These are phyloP conservation scores for Drosophila histrio DNA, from an alignment of 2,888 invertebrate genomes.

Conservation along the genomic window DNA sequence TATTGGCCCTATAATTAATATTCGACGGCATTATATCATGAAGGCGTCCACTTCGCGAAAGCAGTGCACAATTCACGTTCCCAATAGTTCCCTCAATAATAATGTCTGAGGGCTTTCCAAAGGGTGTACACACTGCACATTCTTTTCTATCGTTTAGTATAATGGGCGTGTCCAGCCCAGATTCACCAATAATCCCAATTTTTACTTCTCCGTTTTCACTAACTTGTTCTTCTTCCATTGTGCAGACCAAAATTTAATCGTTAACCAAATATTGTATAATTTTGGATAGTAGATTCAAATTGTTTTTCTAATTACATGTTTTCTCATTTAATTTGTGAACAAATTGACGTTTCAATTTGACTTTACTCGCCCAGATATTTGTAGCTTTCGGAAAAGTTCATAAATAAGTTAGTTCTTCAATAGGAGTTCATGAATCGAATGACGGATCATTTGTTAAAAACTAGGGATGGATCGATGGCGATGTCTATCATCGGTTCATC, in stretches of 20 bases:
- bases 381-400: neutral
- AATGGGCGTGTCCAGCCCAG: constrained; percentile 94
- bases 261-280: neutral
- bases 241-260: neutral
- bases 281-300: neutral
- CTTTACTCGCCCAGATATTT: neutral
- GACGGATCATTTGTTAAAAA: no score
- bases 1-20: constrained; percentile 97
- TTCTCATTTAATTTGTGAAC: neutral
- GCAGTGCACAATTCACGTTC: constrained; percentile 89
- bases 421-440: no score
- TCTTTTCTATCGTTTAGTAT: constrained; percentile 89
- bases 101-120: constrained; percentile 92
- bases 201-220: constrained; percentile 79
- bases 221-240: constrained; percentile 2
- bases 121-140: constrained; percentile 90
- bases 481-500: no score
- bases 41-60: constrained; percentile 89
- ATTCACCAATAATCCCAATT: constrained; percentile 98
- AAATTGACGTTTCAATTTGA: neutral
- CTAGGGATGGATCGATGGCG: no score
- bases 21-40: constrained; percentile 91
- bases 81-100: constrained; percentile 91
- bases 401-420: neutral
- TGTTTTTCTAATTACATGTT: neutral